phyloP scores from a whole-genome alignment of 2,888 invertebrate genomes.

The Rhamphomyia laevipes region DNA sequence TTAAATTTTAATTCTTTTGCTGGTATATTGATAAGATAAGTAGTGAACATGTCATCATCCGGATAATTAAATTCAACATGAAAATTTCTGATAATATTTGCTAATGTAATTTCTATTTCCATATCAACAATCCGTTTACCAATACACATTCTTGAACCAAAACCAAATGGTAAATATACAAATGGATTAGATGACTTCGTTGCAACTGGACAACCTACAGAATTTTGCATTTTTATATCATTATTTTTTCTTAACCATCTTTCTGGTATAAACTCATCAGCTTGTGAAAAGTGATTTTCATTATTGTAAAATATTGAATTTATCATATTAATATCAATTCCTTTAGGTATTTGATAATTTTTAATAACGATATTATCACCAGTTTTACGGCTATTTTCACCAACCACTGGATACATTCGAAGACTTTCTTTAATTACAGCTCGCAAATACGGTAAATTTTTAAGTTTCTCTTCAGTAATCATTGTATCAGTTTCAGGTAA shows the following conservation, averaged over 20 bases:
- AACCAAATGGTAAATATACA: conserved; percentile 27
- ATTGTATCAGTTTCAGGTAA: conserved; percentile 33
- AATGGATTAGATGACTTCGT: conserved; percentile 22
- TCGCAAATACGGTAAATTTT: conserved; percentile 48
- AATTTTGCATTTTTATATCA: not conserved
- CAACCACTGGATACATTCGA: conserved; percentile 48
- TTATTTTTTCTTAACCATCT: conserved; percentile 49
- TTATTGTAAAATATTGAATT: conserved; percentile 51
- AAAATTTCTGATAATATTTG: conserved; percentile 37
- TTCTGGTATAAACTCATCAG: conserved; percentile 57
- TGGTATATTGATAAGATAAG: conserved; percentile 26
- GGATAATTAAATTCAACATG: conserved; percentile 31
- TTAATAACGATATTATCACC: conserved; percentile 47
- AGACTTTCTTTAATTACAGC: conserved; percentile 65
- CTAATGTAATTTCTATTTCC: conserved; percentile 47
- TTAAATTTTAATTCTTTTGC: conserved; percentile 32
- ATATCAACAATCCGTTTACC: conserved; percentile 63
- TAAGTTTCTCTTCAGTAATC: conserved; percentile 37
- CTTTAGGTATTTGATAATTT: conserved; percentile 50
- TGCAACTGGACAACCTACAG: conserved; percentile 14
- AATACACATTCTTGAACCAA: conserved; percentile 46
- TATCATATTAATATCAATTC: conserved; percentile 59
- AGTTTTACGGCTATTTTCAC: conserved; percentile 44
- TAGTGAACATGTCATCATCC: conserved; percentile 22
- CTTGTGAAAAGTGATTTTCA: conserved; percentile 49